These are phyloP conservation scores for Tenebrosternarchus preto DNA, from an alignment of 2,113 vertebrate species.

Conservation along the genomic window DNA sequence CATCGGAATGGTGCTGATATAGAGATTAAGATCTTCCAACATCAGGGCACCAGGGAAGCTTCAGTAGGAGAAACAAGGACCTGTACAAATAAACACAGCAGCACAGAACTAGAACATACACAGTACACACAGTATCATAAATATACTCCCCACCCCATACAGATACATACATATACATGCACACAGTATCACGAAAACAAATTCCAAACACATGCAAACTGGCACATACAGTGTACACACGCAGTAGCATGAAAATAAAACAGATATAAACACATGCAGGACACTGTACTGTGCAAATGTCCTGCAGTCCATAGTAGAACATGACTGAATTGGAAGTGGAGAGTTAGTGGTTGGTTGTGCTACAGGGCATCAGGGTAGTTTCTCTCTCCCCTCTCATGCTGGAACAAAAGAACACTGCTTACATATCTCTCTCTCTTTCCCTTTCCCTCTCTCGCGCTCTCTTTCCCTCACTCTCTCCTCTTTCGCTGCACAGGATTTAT, in stretches of 20 bases:
- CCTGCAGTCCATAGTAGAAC: no score
- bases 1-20: background rate
- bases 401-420: background rate
- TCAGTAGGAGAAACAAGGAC: no score
- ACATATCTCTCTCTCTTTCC: background rate
- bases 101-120: no score
- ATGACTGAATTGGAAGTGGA: background rate
- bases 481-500: background rate
- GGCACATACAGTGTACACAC: background rate
- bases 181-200: background rate
- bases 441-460: background rate
- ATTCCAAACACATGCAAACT: no score
- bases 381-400: background rate
- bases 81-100: no score
- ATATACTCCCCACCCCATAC: background rate
- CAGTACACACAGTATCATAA: no score
- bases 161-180: background rate
- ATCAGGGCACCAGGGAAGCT: background rate
- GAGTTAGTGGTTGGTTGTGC: background rate
- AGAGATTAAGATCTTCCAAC: background rate
- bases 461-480: background rate
- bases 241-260: no score
- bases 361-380: background rate
- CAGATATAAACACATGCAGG: background rate
- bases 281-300: background rate